These are phyloP conservation scores for Batillaria attramentaria DNA, from an alignment of 1,140 invertebrate genomes.

Conservation along the genomic window DNA sequence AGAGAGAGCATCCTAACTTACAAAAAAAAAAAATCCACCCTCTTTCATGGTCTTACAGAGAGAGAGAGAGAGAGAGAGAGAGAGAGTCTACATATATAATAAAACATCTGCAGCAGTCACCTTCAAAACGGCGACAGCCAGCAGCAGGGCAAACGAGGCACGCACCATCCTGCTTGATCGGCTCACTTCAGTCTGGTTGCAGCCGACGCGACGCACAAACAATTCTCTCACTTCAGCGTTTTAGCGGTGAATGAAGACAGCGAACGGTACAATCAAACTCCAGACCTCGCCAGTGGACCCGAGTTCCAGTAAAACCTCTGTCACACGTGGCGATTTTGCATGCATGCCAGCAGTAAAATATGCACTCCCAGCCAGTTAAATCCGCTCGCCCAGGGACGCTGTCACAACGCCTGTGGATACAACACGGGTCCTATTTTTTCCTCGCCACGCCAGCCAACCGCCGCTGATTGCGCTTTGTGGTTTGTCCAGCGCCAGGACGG, in stretches of 20 bases:
- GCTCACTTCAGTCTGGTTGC: not conserved
- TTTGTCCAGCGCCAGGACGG: too few species aligned
- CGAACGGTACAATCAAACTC: not conserved
- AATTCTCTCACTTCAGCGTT: not conserved
- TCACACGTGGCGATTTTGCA: too few species aligned
- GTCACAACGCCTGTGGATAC: too few species aligned
- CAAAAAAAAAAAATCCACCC: not conserved
- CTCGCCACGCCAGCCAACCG: too few species aligned
- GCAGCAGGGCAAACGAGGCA: not conserved
- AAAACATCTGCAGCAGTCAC: not conserved
- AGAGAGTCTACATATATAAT: not conserved
- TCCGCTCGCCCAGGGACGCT: too few species aligned
- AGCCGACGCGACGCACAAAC: too few species aligned
- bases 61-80: slow-evolving; percentile 2
- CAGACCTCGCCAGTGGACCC: too few species aligned
- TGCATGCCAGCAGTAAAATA: too few species aligned
- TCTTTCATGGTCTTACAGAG: not conserved
- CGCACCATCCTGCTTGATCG: not conserved
- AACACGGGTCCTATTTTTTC: too few species aligned
- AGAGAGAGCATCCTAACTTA: not conserved
- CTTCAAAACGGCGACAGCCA: not conserved
- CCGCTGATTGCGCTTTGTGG: too few species aligned
- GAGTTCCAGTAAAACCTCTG: too few species aligned
- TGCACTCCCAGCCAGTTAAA: too few species aligned
- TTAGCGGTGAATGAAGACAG: not conserved